A percentile compares a stretch with the other conserved stretches of the same genome.
Evolutionary conservation across 2,888 invertebrate genomes (phyloP).

Genomic region (Tetragonula carbonaria): DNA sequence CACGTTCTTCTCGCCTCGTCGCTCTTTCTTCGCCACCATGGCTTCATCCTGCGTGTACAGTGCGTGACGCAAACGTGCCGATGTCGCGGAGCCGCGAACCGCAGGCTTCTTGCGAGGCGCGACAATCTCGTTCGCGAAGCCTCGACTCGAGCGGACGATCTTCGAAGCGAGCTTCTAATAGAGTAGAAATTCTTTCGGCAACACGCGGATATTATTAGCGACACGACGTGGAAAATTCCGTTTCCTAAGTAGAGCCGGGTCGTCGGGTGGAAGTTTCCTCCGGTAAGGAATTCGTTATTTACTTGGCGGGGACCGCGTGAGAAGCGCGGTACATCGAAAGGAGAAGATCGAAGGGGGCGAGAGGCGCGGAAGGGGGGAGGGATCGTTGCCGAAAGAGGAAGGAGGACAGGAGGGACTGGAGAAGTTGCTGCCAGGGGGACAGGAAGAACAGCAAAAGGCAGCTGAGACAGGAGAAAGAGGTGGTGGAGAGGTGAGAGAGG

Average conservation of each 20-base stretch:
- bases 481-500: background rate
- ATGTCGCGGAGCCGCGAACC: constrained; percentile 64
- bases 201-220: background rate
- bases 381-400: background rate
- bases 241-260: background rate
- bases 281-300: constrained; percentile 35
- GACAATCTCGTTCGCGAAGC: constrained; percentile 19
- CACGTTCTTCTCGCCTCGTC: background rate
- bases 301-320: constrained; percentile 23
- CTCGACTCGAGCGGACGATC: background rate
- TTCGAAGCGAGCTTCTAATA: background rate
- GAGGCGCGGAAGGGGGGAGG: background rate
- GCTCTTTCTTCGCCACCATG: constrained; percentile 30
- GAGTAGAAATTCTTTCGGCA: background rate
- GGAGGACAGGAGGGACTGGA: background rate
- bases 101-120: constrained; percentile 50
- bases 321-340: constrained; percentile 11
- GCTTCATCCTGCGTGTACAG: constrained; percentile 65
- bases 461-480: background rate
- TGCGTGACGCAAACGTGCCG: constrained; percentile 71
- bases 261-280: constrained; percentile 34
- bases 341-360: constrained; percentile 15
- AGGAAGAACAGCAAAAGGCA: background rate
- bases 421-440: background rate
- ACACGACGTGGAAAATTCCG: background rate